phyloP scores from a whole-genome alignment of 2,113 vertebrate genomes.

The Istiophorus platypterus region DNA sequence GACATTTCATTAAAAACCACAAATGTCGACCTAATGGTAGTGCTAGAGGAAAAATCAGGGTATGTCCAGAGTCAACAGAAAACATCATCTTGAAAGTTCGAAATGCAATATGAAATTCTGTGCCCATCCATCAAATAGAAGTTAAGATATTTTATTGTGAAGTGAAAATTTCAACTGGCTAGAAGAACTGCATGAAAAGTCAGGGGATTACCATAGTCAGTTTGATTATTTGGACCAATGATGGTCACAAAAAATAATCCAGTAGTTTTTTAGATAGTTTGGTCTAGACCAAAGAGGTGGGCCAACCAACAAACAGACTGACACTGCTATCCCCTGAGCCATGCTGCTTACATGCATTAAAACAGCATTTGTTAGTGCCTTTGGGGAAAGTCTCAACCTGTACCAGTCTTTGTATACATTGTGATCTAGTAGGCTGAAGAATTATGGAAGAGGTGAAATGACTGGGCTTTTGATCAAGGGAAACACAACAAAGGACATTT shows the following conservation, averaged over 20 bases:
- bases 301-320: neutral
- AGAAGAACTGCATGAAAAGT: neutral
- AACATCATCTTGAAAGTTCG: too few species aligned
- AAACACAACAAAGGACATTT: constrained; percentile 29
- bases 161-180: neutral
- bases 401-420: neutral
- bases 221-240: neutral
- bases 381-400: neutral
- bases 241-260: neutral
- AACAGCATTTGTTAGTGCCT: neutral
- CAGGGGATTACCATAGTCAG: neutral
- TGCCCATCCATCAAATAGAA: neutral
- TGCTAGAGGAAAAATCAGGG: neutral
- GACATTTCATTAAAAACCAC: neutral
- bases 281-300: neutral
- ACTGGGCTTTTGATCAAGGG: constrained; percentile 27
- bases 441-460: constrained; percentile 23
- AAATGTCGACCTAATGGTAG: too few species aligned
- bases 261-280: neutral
- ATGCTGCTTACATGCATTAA: neutral
- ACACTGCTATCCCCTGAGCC: neutral
- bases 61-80: neutral
- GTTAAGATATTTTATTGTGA: neutral
- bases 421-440: neutral
- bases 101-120: neutral